Conservation (phyloP, 1,140 invertebrate genomes). For the Melipona quadrifasciata region DNA sequence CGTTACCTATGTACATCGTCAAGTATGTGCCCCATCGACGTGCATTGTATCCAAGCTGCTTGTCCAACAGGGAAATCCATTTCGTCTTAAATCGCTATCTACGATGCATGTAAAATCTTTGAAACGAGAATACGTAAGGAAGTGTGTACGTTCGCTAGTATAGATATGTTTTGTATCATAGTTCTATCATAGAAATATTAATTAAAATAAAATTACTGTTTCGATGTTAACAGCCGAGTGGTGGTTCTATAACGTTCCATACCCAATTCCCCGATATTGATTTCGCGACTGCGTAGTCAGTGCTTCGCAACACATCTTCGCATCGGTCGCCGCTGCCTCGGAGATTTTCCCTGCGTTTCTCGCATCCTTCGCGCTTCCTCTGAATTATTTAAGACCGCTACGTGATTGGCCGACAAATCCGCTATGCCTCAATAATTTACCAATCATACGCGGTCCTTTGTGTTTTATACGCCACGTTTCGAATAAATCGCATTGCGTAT, state of each 20-base stretch:
- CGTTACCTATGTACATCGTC: conserved; percentile 33
- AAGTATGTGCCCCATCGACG: conserved; percentile 16
- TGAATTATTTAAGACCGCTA: conserved; percentile 80
- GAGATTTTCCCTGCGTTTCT: conserved; percentile 33
- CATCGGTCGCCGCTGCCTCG: background rate
- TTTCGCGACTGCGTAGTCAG: conserved; percentile 42
- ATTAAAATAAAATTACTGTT: conserved; percentile 71
- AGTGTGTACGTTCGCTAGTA: conserved; percentile 57
- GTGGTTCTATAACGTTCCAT: too few relatives aligned
- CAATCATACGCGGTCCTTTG: conserved; percentile 81
- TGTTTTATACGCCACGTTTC: conserved; percentile 75
- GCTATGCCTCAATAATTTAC: conserved; percentile 80
- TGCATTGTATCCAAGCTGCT: conserved; percentile 26
- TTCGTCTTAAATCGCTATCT: conserved; percentile 31
- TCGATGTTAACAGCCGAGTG: conserved; percentile 67
- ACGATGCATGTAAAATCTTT: conserved; percentile 40
- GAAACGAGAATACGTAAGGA: conserved; percentile 54
- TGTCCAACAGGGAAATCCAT: conserved; percentile 6
- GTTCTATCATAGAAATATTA: conserved; percentile 69
- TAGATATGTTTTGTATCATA: conserved; percentile 70
- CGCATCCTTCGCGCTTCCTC: conserved; percentile 63
- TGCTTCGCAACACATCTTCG: conserved; percentile 44
- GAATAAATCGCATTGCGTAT: conserved; percentile 82
- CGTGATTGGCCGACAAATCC: conserved; percentile 81
- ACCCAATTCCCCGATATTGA: conserved; percentile 37